Evolutionary conservation across 2,797 vertebrate genomes (phyloP), one percentile per base, ranked within the genome.

Genomic region (Melanotaenia nigrans): DNA sequence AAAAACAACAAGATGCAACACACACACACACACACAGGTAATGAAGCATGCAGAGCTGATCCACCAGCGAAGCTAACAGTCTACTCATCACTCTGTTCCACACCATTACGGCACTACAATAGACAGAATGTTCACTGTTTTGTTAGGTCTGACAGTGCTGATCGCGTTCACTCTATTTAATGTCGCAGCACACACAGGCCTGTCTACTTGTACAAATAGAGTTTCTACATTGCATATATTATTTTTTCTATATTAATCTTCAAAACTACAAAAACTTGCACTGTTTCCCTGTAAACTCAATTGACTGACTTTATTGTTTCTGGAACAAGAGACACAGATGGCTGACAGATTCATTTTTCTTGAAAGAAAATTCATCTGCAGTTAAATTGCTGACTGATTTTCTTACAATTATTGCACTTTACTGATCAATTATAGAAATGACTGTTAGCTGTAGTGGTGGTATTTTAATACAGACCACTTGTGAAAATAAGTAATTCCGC

Each of bases 31-130:
- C 84, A 83, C 76, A 85, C 60, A 77, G 83, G 79, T 92, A 89
- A 89, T 84, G 91, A 88, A 86, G 89, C 90, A 72, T 90, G 78
- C 66, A 84, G 82, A 74, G 75, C 81, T 77, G 77, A 89, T 81
- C 77, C 85, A 87, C 90, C 78, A 66, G 69, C 35, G 1, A 62
- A 84, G 69, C 87, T 69, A 82, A 82, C 81, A 63, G 83, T 85
- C 82, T 76, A 86, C 86, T 90, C 91, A 88, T 89, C 91, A 88
- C 90, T 88, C 81, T 83, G 87, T 91, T 91, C 90, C 90, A 92
- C 85, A 82, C 77, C 92, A 90, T 92, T 90, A 89, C 87, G 84
- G 86, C 70, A 55, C 68, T 78, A 90, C 90, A 93, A 91, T 89
- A 68, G 73, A 65, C 75, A 68, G 45, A 79, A 86, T 53, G 68